Conservation (phyloP, 2,797 vertebrate genomes). For the Yasuhikotakia modesta region DNA sequence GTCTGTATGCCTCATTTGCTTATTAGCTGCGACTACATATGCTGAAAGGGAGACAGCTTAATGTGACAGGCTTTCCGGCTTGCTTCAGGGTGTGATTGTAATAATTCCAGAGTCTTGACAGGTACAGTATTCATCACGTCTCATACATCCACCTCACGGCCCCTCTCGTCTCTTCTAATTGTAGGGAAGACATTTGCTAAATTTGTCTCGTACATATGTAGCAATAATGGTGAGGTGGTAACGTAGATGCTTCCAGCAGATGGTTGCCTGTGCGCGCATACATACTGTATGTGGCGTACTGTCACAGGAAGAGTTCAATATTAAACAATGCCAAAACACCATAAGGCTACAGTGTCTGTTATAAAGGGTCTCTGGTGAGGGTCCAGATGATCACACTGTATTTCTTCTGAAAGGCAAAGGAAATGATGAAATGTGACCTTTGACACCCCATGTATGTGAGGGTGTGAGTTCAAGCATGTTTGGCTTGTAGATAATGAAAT, state of each 20-base stretch:
- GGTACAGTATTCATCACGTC: conserved; percentile 47
- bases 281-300: conserved; percentile 12
- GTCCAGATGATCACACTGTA: not conserved
- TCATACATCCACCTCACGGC: conserved; percentile 31
- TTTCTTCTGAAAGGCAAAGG: conserved; percentile 4
- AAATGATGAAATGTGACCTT: conserved; percentile 1
- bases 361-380: not conserved
- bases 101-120: conserved; percentile 56
- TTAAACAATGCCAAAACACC: not conserved
- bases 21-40: conserved; percentile 18
- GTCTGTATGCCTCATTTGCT: conserved; percentile 38
- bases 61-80: conserved; percentile 47
- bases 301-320: conserved; percentile 14
- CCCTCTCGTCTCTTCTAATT: conserved; percentile 33
- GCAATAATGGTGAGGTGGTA: conserved; percentile 24
- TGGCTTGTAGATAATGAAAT: not conserved
- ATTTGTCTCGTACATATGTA: conserved; percentile 16
- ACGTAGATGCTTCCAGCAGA: conserved; percentile 29
- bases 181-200: conserved; percentile 32
- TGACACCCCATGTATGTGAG: not conserved
- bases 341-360: conserved; percentile 3
- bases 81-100: conserved; percentile 44
- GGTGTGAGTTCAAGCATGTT: conserved; percentile 16
- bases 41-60: conserved; percentile 20
- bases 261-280: conserved; percentile 21